Evolutionary conservation across 2,797 vertebrate genomes (phyloP).

Genomic region (Mormyrops boulengeri): DNA sequence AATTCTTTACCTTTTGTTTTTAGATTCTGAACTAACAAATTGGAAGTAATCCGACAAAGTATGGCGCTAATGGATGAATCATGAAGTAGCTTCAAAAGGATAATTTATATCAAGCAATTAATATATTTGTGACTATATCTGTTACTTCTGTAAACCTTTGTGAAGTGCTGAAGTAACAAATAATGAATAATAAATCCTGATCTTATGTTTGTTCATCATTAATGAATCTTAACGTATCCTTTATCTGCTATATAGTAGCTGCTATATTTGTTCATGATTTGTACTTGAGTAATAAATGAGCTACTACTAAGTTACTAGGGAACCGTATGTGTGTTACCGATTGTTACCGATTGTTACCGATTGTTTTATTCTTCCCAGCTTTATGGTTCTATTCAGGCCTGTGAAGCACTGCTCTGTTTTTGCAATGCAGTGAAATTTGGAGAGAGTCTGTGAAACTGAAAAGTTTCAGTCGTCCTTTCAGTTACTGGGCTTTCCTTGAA

Average conservation of each 20-base stretch:
- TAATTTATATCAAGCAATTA: not conserved
- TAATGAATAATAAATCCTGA: not conserved
- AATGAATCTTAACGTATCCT: not conserved
- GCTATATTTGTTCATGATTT: not conserved
- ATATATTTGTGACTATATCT: not conserved
- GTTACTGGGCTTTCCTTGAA: not conserved
- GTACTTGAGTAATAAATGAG: not conserved
- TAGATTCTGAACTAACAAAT: not conserved
- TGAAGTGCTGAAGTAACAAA: not conserved
- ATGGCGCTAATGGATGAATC: not conserved
- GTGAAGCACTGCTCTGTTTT: not conserved
- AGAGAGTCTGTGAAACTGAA: not conserved
- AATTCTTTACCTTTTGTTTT: not conserved
- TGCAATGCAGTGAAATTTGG: not conserved
- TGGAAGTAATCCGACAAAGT: not conserved
- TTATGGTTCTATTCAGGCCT: not conserved
- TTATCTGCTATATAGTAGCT: not conserved
- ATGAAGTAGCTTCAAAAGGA: not conserved
- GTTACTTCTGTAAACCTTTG: not conserved
- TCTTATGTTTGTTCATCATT: not conserved
- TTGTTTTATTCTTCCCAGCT: not conserved
- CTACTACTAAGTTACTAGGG: not conserved
- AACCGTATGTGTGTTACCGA: not conserved
- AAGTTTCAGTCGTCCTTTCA: not conserved
- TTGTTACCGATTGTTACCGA: not conserved